Percentiles rank a stretch among this genome's conserved stretches.
Evolutionary conservation across 2,888 invertebrate species (phyloP).

Genomic region (Malthinus seriepunctatus): DNA sequence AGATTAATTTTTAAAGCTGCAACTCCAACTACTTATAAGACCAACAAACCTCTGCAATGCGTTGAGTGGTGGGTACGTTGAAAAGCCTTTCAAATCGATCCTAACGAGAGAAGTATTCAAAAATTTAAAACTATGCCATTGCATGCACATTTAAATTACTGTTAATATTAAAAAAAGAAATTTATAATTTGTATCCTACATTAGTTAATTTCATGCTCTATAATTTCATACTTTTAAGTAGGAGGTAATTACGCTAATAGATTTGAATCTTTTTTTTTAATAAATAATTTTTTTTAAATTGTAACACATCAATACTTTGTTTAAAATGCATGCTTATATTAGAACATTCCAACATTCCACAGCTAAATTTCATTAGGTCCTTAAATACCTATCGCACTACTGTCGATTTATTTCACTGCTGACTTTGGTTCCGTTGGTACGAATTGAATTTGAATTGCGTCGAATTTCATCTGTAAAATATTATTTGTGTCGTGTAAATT

Average conservation of each 20-base stretch:
- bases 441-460: slow-evolving; percentile 59
- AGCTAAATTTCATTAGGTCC: slow-evolving; percentile 20
- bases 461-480: slow-evolving; percentile 60
- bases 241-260: not conserved
- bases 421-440: slow-evolving; percentile 64
- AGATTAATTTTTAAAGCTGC: too few species aligned
- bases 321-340: slow-evolving; percentile 20
- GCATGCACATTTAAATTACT: too few species aligned
- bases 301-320: not conserved
- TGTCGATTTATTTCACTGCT: slow-evolving; percentile 53
- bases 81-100: too few species aligned
- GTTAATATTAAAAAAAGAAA: too few species aligned
- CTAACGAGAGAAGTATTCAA: too few species aligned
- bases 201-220: not conserved
- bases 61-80: too few species aligned
- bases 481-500: slow-evolving; percentile 24
- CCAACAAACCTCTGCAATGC: too few species aligned
- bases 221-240: too few species aligned
- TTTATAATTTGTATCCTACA: not conserved
- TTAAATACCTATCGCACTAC: slow-evolving; percentile 29
- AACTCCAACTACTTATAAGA: too few species aligned
- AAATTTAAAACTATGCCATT: too few species aligned
- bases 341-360: slow-evolving; percentile 28
- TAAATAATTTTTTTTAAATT: too few species aligned
- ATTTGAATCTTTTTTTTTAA: not conserved